A percentile compares a stretch with the other conserved stretches of the same genome.
Conservation (phyloP, 1,140 invertebrate genomes). For the Formica exsecta region DNA sequence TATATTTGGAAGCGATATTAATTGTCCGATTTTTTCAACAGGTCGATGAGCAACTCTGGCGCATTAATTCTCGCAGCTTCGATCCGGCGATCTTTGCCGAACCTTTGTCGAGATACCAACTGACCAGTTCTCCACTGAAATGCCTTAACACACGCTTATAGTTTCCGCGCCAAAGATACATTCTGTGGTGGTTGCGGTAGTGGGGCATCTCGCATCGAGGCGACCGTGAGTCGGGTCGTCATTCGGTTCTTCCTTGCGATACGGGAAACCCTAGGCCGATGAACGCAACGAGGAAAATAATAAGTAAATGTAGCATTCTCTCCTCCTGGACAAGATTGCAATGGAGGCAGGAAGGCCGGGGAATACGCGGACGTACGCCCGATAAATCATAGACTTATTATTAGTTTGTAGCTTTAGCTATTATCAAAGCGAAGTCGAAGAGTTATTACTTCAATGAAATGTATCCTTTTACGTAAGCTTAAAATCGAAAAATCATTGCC, state of each 20-base stretch:
- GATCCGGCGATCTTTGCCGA: not conserved
- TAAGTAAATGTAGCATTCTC: not conserved
- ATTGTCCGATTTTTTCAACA: not conserved
- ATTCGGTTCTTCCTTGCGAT: not conserved
- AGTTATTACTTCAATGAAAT: constrained; percentile 18
- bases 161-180: constrained; percentile 4
- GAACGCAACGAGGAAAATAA: constrained; percentile 29
- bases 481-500: constrained; percentile 11
- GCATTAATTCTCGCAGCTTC: not conserved
- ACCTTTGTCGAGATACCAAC: not conserved
- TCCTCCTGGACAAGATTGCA: not conserved
- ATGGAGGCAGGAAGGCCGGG: not conserved
- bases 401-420: not conserved
- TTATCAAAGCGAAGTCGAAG: not conserved
- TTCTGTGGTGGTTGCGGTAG: not conserved
- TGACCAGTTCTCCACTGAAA: constrained; percentile 12
- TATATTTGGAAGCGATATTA: not conserved
- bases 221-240: constrained; percentile 9
- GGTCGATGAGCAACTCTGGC: not conserved
- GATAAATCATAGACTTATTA: not conserved
- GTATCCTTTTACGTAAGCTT: constrained; percentile 8
- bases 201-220: not conserved
- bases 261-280: not conserved
- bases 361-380: not conserved
- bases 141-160: not conserved